Percentiles rank a stretch among this genome's conserved stretches.
These are phyloP conservation scores for Drosophila gaucha DNA, from an alignment of 2,888 invertebrate species.

Conservation along the genomic window DNA sequence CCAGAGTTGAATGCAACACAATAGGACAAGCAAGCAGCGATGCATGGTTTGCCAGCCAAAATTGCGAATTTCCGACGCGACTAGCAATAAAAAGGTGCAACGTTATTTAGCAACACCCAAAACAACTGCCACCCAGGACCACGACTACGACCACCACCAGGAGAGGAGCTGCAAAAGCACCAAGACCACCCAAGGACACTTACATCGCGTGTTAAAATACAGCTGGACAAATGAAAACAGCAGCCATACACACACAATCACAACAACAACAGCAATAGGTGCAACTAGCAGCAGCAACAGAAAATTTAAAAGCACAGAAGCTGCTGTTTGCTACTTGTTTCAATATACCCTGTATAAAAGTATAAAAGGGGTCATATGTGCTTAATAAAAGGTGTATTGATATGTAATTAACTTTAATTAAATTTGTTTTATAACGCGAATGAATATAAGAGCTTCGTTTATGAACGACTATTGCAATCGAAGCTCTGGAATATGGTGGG, in stretches of 20 bases:
- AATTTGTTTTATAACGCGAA: too few relatives aligned
- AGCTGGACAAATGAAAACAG: slow-evolving; percentile 75
- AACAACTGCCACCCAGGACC: slow-evolving; percentile 17
- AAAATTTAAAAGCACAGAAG: slow-evolving; percentile 74
- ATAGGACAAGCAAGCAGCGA: slow-evolving; percentile 37
- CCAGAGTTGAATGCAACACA: background rate
- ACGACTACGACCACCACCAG: slow-evolving; percentile 16
- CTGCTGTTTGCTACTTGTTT: slow-evolving; percentile 37
- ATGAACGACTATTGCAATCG: too few relatives aligned
- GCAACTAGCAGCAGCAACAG: slow-evolving; percentile 64
- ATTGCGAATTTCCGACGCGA: slow-evolving; percentile 76
- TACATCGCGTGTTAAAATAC: slow-evolving; percentile 69
- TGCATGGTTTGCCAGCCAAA: slow-evolving; percentile 62
- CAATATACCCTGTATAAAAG: slow-evolving; percentile 28
- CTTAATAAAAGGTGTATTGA: background rate
- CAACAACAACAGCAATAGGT: slow-evolving; percentile 53
- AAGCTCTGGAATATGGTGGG: too few relatives aligned
- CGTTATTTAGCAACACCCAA: slow-evolving; percentile 77
- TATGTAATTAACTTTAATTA: background rate
- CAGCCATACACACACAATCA: slow-evolving; percentile 32
- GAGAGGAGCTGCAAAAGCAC: slow-evolving; percentile 22
- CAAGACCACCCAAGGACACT: slow-evolving; percentile 44
- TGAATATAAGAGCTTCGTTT: too few relatives aligned
- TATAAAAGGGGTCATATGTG: background rate
- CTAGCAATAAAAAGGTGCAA: slow-evolving; percentile 80